These are phyloP conservation scores for Drosophila fuyamai DNA, from an alignment of 1,140 invertebrate species.

Conservation along the genomic window DNA sequence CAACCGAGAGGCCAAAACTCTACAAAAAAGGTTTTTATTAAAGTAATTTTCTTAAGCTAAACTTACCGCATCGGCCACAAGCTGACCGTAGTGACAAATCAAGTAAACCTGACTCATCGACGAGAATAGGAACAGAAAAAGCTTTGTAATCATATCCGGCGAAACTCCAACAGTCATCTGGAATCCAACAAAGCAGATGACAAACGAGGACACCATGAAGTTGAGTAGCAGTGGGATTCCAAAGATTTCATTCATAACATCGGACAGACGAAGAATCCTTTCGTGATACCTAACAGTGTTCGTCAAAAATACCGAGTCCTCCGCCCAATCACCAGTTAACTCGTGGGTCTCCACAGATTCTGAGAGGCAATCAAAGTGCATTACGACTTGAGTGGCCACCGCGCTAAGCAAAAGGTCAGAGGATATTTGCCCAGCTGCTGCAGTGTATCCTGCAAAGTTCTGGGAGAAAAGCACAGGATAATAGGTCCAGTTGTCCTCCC, in stretches of 20 bases:
- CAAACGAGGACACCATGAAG: slow-evolving; percentile 69
- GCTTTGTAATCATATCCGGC: slow-evolving; percentile 51
- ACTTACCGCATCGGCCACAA: slow-evolving; percentile 64
- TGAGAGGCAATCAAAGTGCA: slow-evolving; percentile 69
- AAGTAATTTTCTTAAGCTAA: neutral
- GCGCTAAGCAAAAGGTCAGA: slow-evolving; percentile 65
- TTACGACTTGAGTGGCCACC: slow-evolving; percentile 57
- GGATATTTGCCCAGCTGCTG: slow-evolving; percentile 66
- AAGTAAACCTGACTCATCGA: slow-evolving; percentile 60
- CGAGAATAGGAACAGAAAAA: slow-evolving; percentile 50
- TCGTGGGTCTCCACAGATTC: slow-evolving; percentile 23
- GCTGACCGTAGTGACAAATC: slow-evolving; percentile 71
- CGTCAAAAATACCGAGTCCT: slow-evolving; percentile 36
- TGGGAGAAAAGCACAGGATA: slow-evolving; percentile 47
- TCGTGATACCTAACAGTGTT: slow-evolving; percentile 57
- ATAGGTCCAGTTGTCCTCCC: slow-evolving; percentile 55
- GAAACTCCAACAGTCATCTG: slow-evolving; percentile 65
- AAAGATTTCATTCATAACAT: slow-evolving; percentile 54
- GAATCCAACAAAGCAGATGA: slow-evolving; percentile 78
- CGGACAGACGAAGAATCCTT: slow-evolving; percentile 22
- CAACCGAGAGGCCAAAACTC: slow-evolving; percentile 56
- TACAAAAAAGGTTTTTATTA: neutral
- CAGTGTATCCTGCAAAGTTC: slow-evolving; percentile 59
- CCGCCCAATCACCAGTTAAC: slow-evolving; percentile 33
- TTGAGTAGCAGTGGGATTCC: slow-evolving; percentile 63